Conservation (phyloP, 2,888 invertebrate genomes). For the Octonoba sinensis region DNA sequence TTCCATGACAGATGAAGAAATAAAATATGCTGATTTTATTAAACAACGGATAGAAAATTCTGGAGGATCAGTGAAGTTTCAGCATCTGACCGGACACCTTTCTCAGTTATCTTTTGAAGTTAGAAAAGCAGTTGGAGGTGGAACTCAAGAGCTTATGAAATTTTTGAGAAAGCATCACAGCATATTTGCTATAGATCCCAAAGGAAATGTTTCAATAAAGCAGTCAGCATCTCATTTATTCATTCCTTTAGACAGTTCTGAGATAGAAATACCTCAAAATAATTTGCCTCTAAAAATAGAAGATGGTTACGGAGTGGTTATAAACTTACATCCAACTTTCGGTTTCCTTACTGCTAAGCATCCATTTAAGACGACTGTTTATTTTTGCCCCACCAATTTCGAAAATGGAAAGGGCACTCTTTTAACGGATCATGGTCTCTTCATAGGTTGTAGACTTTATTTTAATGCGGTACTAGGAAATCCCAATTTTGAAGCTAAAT, state of each 20-base stretch:
- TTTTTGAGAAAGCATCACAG: slow-evolving; percentile 27
- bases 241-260: background rate
- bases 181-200: slow-evolving; percentile 19
- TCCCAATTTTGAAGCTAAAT: slow-evolving; percentile 25
- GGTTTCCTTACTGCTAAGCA: slow-evolving; percentile 43
- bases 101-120: slow-evolving; percentile 22
- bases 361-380: slow-evolving; percentile 34
- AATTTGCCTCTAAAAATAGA: slow-evolving; percentile 12
- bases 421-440: slow-evolving; percentile 13
- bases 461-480: slow-evolving; percentile 29
- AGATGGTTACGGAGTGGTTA: slow-evolving; percentile 22
- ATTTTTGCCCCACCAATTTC: slow-evolving; percentile 34
- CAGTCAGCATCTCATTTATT: background rate
- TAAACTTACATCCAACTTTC: slow-evolving; percentile 28
- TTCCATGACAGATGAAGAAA: slow-evolving; percentile 26
- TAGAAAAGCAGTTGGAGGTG: slow-evolving; percentile 12
- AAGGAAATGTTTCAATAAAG: slow-evolving; percentile 2
- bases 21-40: slow-evolving; percentile 24
- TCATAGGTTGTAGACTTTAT: slow-evolving; percentile 19
- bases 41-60: slow-evolving; percentile 18
- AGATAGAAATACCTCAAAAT: background rate
- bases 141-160: slow-evolving; percentile 12
- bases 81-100: slow-evolving; percentile 31
- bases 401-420: slow-evolving; percentile 3
- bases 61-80: slow-evolving; percentile 31